phyloP scores from a whole-genome alignment of 1,140 invertebrate genomes.

The Trichonephila clavipes region DNA sequence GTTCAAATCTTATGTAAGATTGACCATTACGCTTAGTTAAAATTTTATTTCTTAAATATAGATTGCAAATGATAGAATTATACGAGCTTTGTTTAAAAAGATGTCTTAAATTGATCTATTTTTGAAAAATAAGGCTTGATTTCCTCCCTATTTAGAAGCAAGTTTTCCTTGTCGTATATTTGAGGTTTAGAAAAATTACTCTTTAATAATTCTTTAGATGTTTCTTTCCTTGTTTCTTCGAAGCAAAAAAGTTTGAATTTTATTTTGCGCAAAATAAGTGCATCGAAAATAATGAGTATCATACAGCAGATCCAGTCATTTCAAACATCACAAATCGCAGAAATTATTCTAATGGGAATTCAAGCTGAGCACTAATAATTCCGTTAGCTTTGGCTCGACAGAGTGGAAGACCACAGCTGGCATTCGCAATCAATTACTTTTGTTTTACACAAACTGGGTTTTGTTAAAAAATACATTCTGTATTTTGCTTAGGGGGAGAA shows the following conservation, averaged over 20 bases:
- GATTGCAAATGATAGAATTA: too few relatives aligned
- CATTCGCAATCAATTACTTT: slow-evolving; percentile 68
- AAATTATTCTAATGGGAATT: slow-evolving; percentile 63
- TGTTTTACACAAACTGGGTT: slow-evolving; percentile 43
- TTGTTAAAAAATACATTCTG: slow-evolving; percentile 1
- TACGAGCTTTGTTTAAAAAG: too few relatives aligned
- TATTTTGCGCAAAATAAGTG: slow-evolving; percentile 12
- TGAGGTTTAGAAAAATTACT: too few relatives aligned
- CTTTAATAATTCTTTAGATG: too few relatives aligned
- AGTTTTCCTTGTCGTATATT: too few relatives aligned
- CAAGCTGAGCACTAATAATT: slow-evolving; percentile 60
- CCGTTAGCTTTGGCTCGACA: background rate
- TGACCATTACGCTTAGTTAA: too few relatives aligned
- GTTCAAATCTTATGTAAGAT: too few relatives aligned
- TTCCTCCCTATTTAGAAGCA: too few relatives aligned
- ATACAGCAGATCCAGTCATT: background rate
- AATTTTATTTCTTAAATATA: too few relatives aligned
- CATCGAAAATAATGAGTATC: slow-evolving; percentile 19
- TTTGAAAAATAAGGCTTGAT: too few relatives aligned
- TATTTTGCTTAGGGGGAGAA: background rate
- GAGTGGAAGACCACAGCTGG: slow-evolving; percentile 67
- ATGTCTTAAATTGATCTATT: too few relatives aligned
- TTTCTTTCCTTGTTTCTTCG: background rate
- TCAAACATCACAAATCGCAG: slow-evolving; percentile 25
- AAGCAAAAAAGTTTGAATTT: background rate